Evolutionary conservation across 1,140 invertebrate species (phyloP), one percentile per base, ranked within the genome.

Genomic region (Delia radicum): DNA sequence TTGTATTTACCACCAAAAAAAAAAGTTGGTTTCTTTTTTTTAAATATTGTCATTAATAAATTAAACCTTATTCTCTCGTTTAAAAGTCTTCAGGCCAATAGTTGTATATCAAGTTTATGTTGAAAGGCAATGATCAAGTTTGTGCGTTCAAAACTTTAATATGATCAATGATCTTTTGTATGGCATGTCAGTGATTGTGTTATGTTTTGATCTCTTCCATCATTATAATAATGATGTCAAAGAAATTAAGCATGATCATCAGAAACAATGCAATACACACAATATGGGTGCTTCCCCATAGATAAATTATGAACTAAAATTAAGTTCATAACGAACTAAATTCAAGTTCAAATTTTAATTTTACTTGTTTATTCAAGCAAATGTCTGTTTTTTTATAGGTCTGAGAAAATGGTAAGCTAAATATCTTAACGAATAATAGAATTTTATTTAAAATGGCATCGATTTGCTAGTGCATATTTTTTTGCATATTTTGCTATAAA

Each of bases 161-260:
- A 18, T 21, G 48, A 55, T 55, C 21, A 55, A 55, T 55, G 48
- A 55, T 48, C 46, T 48, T 48, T 48, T 48, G 13, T n/a, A 3
- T 18, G n/a, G 18, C 48, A 37, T 55, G 48, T 55, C 48, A 55
- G 48, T n/a, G n/a, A 48, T 48, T n/a, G 46, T 48, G 48, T 55
- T 55, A 18, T 21, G 48, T 21, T n/a, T 55, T 55, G 48, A 21
- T 33, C 33, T 67, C 28, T 67, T 29, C 63, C 28, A 31, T 67
- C 63, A 67, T 67, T 67, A 31, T 31, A 31, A 67, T 67, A 67
- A 67, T 67, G 63, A 67, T 67, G 63, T 67, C 63, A 67, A 67
- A 29, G 63, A 67, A 67, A 67, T 67, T 67, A 67, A 31, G 15
- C 3, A 31, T 7, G 33, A 67, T 18, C 15, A 4, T 8, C 8